Evolutionary conservation across 1,140 invertebrate species (phyloP), one percentile per base, ranked within the genome.

Genomic region (Lanistes nyassanus): DNA sequence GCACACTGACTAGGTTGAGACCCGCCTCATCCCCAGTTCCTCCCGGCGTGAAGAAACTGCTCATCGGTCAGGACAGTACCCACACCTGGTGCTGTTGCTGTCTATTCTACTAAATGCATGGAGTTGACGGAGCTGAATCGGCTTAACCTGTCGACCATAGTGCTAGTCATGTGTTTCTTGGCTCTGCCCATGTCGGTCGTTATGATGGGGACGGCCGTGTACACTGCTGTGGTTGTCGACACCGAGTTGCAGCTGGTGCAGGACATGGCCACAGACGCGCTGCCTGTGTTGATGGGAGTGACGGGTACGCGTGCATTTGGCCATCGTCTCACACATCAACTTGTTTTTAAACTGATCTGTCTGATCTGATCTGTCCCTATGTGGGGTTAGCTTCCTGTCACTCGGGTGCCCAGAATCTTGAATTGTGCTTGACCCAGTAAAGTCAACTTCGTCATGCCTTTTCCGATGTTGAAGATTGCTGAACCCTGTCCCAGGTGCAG

Each of bases 241-340:
- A 56, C 56, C 0, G 70, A 72, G 56, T 29, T 72, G 21, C 55
- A 72, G 16, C 56, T 72, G 34, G 70, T 72, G 34, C 53, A 72
- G 31, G 70, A 55, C 56, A 58, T 62, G 70, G 5, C 56, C 70
- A 72, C 70, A 2, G 70, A 55, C 5, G 26, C 36, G 19, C 56
- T 72, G 55, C 70, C 70, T n/a, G 42, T 56, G 5, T 62, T 72
- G 13, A 53, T 72, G 34, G 70, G 55, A n/a, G 56, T 42, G n/a
- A 72, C 70, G 16, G 70, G 70, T 72, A n/a, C 23, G 67, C 21
- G 19, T n/a, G 31, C 11, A 62, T n/a, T 11, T 23, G 9, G 9
- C 58, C 31, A 62, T 62, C 7, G n/a, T n/a, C n/a, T 13, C 9
- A 13, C 31, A 23, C 31, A 62, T 11, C 58, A 13, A n/a, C 23